phyloP scores from a whole-genome alignment of 2,888 invertebrate genomes.

The Meloe dianella region DNA sequence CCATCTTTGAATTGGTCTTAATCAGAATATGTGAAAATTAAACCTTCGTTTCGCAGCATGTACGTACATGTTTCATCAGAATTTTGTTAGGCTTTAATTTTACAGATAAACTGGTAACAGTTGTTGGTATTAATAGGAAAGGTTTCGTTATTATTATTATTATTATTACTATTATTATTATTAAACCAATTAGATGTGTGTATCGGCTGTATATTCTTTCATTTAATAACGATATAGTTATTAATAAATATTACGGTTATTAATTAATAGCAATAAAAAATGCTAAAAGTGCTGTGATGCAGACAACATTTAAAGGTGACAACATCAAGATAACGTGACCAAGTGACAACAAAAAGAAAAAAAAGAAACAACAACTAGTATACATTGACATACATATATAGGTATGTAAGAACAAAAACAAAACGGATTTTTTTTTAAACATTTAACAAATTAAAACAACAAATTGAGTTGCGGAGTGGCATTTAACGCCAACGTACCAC shows the following conservation, averaged over 20 bases:
- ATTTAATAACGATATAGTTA: neutral
- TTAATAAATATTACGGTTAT: neutral
- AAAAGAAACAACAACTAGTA: constrained; percentile 39
- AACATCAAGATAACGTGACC: constrained; percentile 53
- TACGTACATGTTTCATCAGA: too few species aligned
- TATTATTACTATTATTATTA: too few species aligned
- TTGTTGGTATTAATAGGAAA: constrained; percentile 3
- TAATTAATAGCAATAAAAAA: constrained; percentile 25
- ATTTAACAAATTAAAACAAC: constrained; percentile 35
- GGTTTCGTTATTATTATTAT: neutral
- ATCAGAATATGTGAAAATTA: constrained; percentile 28
- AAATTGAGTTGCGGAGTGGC: constrained; percentile 51
- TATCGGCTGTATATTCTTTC: too few species aligned
- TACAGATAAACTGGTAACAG: constrained; percentile 26
- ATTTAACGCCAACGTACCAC: constrained; percentile 58
- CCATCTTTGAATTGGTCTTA: neutral
- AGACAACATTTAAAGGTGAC: constrained; percentile 54
- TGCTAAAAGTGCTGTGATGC: constrained; percentile 53
- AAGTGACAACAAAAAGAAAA: constrained; percentile 40
- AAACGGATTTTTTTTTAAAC: too few species aligned
- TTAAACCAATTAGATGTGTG: neutral
- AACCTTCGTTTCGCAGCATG: neutral
- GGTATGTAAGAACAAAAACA: neutral
- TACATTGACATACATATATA: neutral
- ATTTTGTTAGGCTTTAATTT: constrained; percentile 17